Conservation (phyloP, 2,797 vertebrate species). For the Oreochromis grahami region DNA sequence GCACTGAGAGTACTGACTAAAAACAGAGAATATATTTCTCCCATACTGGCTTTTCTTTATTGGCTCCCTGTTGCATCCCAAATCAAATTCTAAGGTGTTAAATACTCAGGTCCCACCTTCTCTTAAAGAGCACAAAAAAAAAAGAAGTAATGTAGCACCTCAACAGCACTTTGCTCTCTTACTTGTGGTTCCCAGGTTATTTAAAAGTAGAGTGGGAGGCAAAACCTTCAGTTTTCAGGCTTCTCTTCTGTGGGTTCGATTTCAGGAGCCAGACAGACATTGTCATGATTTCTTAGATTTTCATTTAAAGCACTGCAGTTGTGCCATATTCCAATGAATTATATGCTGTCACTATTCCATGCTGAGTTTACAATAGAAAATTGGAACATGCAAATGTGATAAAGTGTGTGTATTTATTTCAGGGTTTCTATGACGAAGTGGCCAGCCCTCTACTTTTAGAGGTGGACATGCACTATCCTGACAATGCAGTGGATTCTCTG, state of each 20-base stretch:
- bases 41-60: background rate
- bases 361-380: background rate
- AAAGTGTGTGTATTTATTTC: background rate
- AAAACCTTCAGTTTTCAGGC: no score
- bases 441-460: constrained; percentile 80
- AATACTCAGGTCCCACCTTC: no score
- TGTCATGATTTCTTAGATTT: background rate
- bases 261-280: no score
- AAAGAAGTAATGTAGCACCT: no score
- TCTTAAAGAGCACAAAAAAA: no score
- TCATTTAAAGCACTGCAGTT: background rate
- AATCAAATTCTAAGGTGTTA: background rate
- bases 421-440: constrained; percentile 91
- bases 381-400: background rate
- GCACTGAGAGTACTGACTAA: background rate
- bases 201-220: no score
- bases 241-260: no score
- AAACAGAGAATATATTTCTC: background rate
- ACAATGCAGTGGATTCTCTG: constrained; percentile 67
- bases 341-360: background rate
- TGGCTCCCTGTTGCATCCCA: background rate
- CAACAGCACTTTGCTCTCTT: no score
- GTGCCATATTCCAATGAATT: background rate
- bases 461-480: constrained; percentile 81
- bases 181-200: no score